A percentile compares a stretch with the other conserved stretches of the same genome.
Evolutionary conservation across 2,797 vertebrate species (phyloP).

Genomic region (Karalla daura): DNA sequence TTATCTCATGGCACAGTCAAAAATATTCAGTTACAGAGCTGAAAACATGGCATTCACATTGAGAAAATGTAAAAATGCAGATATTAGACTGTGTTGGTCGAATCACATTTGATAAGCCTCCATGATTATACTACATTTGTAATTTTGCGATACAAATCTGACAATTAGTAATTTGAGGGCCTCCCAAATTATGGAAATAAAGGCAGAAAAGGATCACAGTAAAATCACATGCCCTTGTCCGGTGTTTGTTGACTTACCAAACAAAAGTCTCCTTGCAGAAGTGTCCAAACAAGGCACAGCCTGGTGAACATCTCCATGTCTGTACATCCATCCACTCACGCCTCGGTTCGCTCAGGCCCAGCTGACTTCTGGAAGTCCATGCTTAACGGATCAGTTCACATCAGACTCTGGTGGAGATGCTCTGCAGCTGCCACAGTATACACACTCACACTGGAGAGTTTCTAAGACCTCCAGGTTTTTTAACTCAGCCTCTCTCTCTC

Average conservation of each 20-base stretch:
- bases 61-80: too few species aligned
- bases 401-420: background rate
- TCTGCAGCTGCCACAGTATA: slow-evolving; percentile 1
- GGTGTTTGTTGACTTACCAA: slow-evolving; percentile 61
- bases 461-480: slow-evolving; percentile 36
- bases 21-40: too few species aligned
- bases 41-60: too few species aligned
- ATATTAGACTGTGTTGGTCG: too few species aligned
- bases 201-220: too few species aligned
- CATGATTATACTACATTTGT: too few species aligned
- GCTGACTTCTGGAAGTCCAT: slow-evolving; percentile 16
- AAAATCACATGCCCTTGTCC: background rate
- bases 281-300: slow-evolving; percentile 55
- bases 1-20: too few species aligned
- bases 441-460: slow-evolving; percentile 34
- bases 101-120: too few species aligned
- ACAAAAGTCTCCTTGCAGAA: slow-evolving; percentile 63
- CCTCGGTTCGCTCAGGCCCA: slow-evolving; percentile 14
- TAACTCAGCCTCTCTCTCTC: slow-evolving; percentile 25
- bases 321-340: slow-evolving; percentile 31
- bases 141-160: too few species aligned
- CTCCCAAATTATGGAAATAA: too few species aligned
- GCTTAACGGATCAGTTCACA: background rate
- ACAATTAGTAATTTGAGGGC: too few species aligned
- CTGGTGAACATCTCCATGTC: slow-evolving; percentile 48